Base-by-base conservation (phyloP, 1,140 invertebrate species). In the Coelopa frigida region DNA sequence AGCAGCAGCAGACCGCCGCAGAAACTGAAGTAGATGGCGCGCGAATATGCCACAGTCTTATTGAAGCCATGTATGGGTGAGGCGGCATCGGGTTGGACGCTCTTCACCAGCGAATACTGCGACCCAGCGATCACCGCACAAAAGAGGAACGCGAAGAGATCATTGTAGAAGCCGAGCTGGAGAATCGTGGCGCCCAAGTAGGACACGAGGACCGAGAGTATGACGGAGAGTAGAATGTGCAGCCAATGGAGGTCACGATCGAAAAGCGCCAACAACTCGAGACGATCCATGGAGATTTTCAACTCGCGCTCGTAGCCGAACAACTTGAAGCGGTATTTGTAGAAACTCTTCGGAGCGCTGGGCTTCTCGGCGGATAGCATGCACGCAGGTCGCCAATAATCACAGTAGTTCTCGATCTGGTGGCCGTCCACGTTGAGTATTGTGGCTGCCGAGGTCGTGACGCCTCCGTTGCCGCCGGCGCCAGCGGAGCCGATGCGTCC, bases 11-110 rank as follows among this genome's bases (percentile, higher is more conserved):
- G 21, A 0, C 79, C 77, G 26, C 85, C 83, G 62, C 87, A 89
- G 14, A 98, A 50, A 58, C 89, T 92, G 68, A 97, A 99, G 68
- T 99, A 99, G 15, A 98, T 85, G 11, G 96, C 90, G 46, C 95
- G 78, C 0, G 85, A 88, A 58, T 94, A 97, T 21, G 92, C 85
- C 18, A 98, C 91, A 44, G 98, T 84, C 55, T 91, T 84, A 72
- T 99, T 99, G 65, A 95, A 98, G 3, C 96, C 95, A 71, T 98
- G 95, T 12, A 94, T 94, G 0, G 96, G 95, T 4, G 94, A 98
- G 0, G 95, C 87, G 0, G 95, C 93, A 73, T 99, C 96, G 2
- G 96, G 96, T 63, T 99, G 96, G 4, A 99, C 96, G 70, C 93
- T 97, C 73, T 99, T 99, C 12, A 99, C 73, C 37, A 99, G 72